phyloP scores from a whole-genome alignment of 2,888 invertebrate species.

The Luperina testacea region DNA sequence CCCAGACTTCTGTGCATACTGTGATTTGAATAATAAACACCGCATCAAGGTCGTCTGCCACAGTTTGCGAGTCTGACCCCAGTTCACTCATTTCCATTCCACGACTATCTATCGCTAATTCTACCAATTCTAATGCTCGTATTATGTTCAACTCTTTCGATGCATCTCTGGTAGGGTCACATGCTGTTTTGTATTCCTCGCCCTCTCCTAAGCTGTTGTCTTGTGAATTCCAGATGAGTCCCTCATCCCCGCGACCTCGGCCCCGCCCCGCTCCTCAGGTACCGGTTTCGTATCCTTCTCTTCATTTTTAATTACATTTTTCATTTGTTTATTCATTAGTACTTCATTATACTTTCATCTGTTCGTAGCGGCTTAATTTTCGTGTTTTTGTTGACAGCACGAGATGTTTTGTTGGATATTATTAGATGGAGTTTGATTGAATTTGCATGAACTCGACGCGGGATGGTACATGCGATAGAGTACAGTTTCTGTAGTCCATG shows the following conservation, averaged over 20 bases:
- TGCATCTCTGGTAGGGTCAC: slow-evolving; percentile 62
- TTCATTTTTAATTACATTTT: slow-evolving; percentile 70
- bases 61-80: slow-evolving; percentile 42
- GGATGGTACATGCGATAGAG: slow-evolving; percentile 37
- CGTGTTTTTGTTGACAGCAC: slow-evolving; percentile 59
- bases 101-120: slow-evolving; percentile 52
- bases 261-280: slow-evolving; percentile 90
- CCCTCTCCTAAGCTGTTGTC: slow-evolving; percentile 87
- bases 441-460: slow-evolving; percentile 61
- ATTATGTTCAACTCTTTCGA: slow-evolving; percentile 61
- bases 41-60: slow-evolving; percentile 47
- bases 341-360: slow-evolving; percentile 63
- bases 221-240: slow-evolving; percentile 90
- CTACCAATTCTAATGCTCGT: slow-evolving; percentile 55
- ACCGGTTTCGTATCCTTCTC: slow-evolving; percentile 78
- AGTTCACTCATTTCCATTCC: slow-evolving; percentile 57
- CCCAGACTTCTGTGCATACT: slow-evolving; percentile 51
- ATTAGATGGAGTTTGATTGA: slow-evolving; percentile 58
- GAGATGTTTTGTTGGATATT: slow-evolving; percentile 54
- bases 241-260: slow-evolving; percentile 88
- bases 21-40: slow-evolving; percentile 68
- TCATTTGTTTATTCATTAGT: slow-evolving; percentile 68
- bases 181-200: slow-evolving; percentile 76
- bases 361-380: slow-evolving; percentile 61
- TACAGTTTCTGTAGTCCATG: slow-evolving; percentile 39